Conservation (phyloP, 2,797 vertebrate genomes). For the Dryobates pubescens region DNA sequence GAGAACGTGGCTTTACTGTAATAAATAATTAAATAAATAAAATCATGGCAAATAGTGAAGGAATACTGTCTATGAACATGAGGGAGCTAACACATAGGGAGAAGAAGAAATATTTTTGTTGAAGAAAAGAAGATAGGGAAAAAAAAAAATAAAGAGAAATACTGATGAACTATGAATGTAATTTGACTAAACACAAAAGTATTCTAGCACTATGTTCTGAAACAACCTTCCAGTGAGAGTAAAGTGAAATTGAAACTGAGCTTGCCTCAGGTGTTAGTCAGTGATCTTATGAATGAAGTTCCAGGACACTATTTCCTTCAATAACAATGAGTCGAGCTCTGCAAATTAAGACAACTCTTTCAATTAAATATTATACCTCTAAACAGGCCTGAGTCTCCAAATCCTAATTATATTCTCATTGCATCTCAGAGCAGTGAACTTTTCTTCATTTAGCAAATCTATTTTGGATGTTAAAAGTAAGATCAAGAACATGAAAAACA, state of each 20-base stretch:
- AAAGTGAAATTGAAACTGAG: not conserved
- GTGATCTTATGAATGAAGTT: not conserved
- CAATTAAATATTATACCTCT: not conserved
- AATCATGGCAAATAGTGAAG: not conserved
- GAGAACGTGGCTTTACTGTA: not conserved
- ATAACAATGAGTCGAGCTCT: not conserved
- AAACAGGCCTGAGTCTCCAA: not conserved
- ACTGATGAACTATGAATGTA: not conserved
- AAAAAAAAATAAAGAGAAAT: not conserved
- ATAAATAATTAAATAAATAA: not conserved
- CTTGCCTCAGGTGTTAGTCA: not conserved
- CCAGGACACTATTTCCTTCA: not conserved
- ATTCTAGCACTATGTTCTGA: not conserved
- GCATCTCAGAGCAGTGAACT: not conserved
- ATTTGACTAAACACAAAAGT: not conserved
- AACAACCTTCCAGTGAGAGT: accelerated
- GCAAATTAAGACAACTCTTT: not conserved
- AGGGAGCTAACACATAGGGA: not conserved
- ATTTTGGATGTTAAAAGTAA: not conserved
- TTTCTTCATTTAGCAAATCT: not conserved
- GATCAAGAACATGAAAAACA: not conserved
- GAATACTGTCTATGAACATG: not conserved
- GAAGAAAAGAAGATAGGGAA: not conserved
- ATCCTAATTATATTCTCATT: not conserved
- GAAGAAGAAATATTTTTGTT: not conserved